Conservation (phyloP, 2,888 invertebrate species). For the Tetheella fluctuosa region DNA sequence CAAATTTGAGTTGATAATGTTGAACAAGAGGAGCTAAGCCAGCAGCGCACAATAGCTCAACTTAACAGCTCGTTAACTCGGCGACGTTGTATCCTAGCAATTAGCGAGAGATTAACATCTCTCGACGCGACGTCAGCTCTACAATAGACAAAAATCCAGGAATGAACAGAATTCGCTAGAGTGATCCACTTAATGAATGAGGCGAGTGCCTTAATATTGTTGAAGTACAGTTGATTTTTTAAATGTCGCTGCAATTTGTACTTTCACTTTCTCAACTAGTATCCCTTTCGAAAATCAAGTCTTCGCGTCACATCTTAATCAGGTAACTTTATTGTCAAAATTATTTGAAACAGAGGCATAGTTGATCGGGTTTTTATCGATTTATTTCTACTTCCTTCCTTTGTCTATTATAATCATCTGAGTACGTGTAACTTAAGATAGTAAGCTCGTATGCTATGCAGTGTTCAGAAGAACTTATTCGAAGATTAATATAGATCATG, state of each 20-base stretch:
- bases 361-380: too few species aligned
- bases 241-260: constrained; percentile 17
- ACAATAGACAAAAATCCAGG: constrained; percentile 49
- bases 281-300: background rate
- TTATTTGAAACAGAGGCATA: too few species aligned
- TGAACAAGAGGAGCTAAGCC: constrained; percentile 24
- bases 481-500: too few species aligned
- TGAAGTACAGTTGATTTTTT: constrained; percentile 19
- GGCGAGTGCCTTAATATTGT: constrained; percentile 33
- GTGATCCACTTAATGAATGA: constrained; percentile 47
- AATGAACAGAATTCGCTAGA: constrained; percentile 29
- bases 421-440: too few species aligned
- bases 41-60: constrained; percentile 58
- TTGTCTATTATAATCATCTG: too few species aligned
- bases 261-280: constrained; percentile 13
- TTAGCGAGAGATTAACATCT: constrained; percentile 70
- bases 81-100: constrained; percentile 62
- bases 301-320: background rate
- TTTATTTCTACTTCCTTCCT: too few species aligned
- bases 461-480: too few species aligned
- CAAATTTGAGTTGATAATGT: constrained; percentile 34
- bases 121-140: constrained; percentile 50
- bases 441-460: too few species aligned
- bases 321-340: too few species aligned
- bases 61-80: constrained; percentile 71